A percentile compares a stretch with the other conserved stretches of the same genome.
Evolutionary conservation across 2,797 vertebrate species (phyloP).

Genomic region (Schizopygopsis malacanthus): DNA sequence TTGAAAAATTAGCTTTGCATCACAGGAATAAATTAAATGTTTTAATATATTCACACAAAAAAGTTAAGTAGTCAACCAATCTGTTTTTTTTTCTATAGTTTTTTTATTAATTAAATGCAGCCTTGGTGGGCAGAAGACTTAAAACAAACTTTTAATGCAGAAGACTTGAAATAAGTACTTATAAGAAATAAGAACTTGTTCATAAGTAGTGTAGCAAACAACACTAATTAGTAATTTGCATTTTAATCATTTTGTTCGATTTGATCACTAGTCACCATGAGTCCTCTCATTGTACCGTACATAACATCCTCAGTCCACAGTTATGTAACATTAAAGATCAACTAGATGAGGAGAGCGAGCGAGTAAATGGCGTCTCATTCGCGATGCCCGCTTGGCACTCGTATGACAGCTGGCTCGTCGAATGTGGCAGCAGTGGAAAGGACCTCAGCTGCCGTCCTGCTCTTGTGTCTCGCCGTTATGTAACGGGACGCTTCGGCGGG

Average conservation of each 20-base stretch:
- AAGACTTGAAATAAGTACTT: not conserved
- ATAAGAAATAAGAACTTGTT: too few relatives aligned
- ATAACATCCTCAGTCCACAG: not conserved
- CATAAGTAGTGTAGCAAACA: not conserved
- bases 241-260: not conserved
- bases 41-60: not conserved
- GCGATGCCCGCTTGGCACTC: constrained; percentile 16
- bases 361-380: not conserved
- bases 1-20: not conserved
- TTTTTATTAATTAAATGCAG: not conserved
- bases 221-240: not conserved
- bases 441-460: constrained; percentile 31
- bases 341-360: not conserved
- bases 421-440: constrained; percentile 13
- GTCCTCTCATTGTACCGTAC: not conserved
- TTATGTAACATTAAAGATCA: constrained; percentile 9
- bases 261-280: not conserved
- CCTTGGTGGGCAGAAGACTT: not conserved
- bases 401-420: constrained; percentile 30
- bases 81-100: not conserved
- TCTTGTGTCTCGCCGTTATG: constrained; percentile 10
- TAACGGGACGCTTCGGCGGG: constrained; percentile 11
- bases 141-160: too few relatives aligned
- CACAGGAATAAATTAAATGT: not conserved
- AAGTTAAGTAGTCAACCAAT: not conserved